A percentile compares a stretch with the other conserved stretches of the same genome.
Evolutionary conservation across 2,888 invertebrate genomes (phyloP).

Genomic region (Ophion obscuratus): DNA sequence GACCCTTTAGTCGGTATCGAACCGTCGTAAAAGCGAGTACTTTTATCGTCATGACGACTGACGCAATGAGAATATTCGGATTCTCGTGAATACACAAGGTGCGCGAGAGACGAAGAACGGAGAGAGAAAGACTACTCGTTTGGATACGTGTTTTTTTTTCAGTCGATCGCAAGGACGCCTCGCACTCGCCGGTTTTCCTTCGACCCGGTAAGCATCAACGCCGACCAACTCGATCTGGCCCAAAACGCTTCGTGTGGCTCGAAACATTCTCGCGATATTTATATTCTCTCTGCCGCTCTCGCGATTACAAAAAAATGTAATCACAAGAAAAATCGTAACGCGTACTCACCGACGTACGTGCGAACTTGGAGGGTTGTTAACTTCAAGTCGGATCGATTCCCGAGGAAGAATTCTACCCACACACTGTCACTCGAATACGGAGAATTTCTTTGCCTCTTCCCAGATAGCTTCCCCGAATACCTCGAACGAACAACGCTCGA

Average conservation of each 20-base stretch:
- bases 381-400: constrained; percentile 3
- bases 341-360: neutral
- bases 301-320: neutral
- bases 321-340: neutral
- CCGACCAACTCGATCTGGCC: neutral
- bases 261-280: neutral
- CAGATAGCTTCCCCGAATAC: neutral
- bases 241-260: neutral
- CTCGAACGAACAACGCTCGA: neutral
- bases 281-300: neutral
- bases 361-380: constrained; percentile 3
- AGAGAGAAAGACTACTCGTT: neutral
- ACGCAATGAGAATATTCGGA: constrained; percentile 53
- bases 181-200: constrained; percentile 32
- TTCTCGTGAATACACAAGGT: constrained; percentile 38
- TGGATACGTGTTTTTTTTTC: neutral
- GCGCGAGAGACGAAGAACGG: constrained; percentile 4
- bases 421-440: neutral
- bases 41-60: constrained; percentile 65
- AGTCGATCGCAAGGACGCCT: constrained; percentile 34
- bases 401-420: neutral
- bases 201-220: constrained; percentile 32
- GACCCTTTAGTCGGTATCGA: constrained; percentile 81
- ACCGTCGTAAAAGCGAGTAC: constrained; percentile 74
- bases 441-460: neutral